A percentile compares a stretch with the other conserved stretches of the same genome.
Conservation (phyloP, 2,888 invertebrate genomes). For the Baccha elongata region DNA sequence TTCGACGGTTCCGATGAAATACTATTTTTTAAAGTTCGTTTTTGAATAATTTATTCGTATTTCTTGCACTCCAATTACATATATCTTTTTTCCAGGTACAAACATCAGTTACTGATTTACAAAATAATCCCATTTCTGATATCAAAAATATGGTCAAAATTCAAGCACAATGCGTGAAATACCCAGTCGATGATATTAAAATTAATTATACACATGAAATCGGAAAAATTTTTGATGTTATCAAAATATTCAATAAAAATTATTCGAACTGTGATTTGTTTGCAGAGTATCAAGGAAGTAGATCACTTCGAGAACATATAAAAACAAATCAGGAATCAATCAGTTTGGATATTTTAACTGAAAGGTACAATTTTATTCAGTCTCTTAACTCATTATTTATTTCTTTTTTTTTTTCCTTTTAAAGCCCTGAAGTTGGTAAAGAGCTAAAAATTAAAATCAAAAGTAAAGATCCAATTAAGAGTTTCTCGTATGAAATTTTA, state of each 20-base stretch:
- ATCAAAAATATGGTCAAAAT: conserved; percentile 83
- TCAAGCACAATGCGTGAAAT: not conserved
- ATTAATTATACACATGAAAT: not conserved
- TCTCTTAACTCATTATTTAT: too few species aligned
- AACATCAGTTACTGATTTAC: conserved; percentile 85
- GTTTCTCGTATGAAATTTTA: conserved; percentile 89
- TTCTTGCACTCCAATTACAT: not conserved
- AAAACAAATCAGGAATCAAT: not conserved
- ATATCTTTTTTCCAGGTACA: conserved; percentile 22
- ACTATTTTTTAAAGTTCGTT: conserved; percentile 79
- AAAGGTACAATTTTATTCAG: conserved; percentile 8
- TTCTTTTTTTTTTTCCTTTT: too few species aligned
- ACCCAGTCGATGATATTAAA: not conserved
- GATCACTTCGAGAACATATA: not conserved
- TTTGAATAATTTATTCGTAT: too few species aligned
- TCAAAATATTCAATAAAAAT: not conserved
- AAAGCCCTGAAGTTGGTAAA: conserved; percentile 85
- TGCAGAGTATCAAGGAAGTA: conserved; percentile 11
- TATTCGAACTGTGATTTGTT: not conserved
- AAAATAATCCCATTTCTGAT: conserved; percentile 85
- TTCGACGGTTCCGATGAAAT: conserved; percentile 95
- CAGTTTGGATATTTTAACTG: conserved; percentile 24
- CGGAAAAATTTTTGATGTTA: not conserved
- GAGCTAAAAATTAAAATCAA: conserved; percentile 88
- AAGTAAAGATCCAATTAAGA: conserved; percentile 89